Conservation (phyloP, 2,797 vertebrate species). For the Crenichthys baileyi region DNA sequence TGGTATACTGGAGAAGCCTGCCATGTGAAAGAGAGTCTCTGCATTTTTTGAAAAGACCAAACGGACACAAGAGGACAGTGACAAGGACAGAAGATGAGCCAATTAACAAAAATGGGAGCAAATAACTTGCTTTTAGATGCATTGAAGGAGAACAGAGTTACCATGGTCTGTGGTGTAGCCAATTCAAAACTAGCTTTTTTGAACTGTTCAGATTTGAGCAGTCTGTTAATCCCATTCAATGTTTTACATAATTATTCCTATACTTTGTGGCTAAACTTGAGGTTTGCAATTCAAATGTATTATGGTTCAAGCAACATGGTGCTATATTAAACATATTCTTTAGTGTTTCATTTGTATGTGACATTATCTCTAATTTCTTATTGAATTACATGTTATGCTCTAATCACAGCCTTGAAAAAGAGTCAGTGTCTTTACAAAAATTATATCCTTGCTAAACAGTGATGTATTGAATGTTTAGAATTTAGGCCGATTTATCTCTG, state of each 20-base stretch:
- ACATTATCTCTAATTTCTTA: constrained; percentile 22
- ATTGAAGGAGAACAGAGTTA: constrained; percentile 48
- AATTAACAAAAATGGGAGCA: constrained; percentile 13
- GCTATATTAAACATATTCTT: constrained; percentile 72
- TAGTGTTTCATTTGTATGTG: constrained; percentile 50
- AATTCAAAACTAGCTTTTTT: constrained; percentile 28
- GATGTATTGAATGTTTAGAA: constrained; percentile 33
- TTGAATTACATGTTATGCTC: constrained; percentile 46
- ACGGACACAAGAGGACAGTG: constrained; percentile 11
- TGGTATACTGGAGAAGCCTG: constrained; percentile 24
- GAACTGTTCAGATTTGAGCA: constrained; percentile 37
- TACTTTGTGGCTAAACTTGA: constrained; percentile 26
- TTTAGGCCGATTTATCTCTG: constrained; percentile 23
- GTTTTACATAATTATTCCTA: constrained; percentile 20
- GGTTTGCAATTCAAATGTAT: constrained; percentile 42
- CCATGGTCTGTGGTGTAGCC: constrained; percentile 59
- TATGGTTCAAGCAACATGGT: constrained; percentile 69
- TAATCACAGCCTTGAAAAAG: constrained; percentile 23
- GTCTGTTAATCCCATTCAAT: constrained; percentile 22
- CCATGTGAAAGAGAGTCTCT: constrained; percentile 14
- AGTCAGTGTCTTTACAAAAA: constrained; percentile 18
- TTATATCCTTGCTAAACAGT: constrained; percentile 1
- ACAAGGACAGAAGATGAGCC: constrained; percentile 25
- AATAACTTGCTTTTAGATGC: constrained; percentile 46
- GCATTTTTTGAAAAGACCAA: constrained; percentile 25